A percentile compares a stretch with the other conserved stretches of the same genome.
These are phyloP conservation scores for Arenaria interpres DNA, from an alignment of 2,113 vertebrate species.

Conservation along the genomic window DNA sequence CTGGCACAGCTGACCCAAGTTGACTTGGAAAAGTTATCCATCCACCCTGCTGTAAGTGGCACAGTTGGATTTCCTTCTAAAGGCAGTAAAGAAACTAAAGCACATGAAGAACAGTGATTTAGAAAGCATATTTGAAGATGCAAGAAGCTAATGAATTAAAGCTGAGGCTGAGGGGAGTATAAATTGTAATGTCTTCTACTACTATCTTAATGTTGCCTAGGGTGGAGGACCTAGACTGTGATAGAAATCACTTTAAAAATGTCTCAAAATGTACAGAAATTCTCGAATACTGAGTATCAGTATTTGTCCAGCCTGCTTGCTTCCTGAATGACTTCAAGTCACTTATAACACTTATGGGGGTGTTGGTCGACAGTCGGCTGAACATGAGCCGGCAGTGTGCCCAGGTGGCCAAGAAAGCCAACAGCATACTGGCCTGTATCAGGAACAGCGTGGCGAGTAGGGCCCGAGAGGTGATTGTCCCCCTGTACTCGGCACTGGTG, in stretches of 20 bases:
- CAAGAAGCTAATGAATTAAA: not conserved
- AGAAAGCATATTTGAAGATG: not conserved
- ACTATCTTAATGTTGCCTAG: not conserved
- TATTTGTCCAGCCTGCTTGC: not conserved
- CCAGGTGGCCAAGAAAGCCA: too few species aligned
- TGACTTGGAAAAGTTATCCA: not conserved
- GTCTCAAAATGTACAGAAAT: not conserved
- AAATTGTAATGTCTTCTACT: not conserved
- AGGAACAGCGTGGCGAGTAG: too few species aligned
- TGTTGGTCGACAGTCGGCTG: too few species aligned
- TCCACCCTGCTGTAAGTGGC: rapidly evolving
- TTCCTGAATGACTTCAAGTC: not conserved
- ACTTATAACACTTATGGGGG: too few species aligned
- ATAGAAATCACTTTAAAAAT: not conserved
- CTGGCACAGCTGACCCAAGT: not conserved
- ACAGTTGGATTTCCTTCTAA: not conserved
- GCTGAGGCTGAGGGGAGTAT: not conserved
- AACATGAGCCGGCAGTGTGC: too few species aligned
- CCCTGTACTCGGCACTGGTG: too few species aligned
- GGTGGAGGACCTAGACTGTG: too few species aligned
- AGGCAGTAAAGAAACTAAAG: not conserved
- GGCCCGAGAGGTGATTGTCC: too few species aligned
- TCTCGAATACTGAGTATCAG: not conserved
- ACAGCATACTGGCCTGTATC: too few species aligned
- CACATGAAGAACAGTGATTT: not conserved